Evolutionary conservation across 2,888 invertebrate genomes (phyloP), one percentile per base, ranked within the genome.

Genomic region (Papilio gigon): DNA sequence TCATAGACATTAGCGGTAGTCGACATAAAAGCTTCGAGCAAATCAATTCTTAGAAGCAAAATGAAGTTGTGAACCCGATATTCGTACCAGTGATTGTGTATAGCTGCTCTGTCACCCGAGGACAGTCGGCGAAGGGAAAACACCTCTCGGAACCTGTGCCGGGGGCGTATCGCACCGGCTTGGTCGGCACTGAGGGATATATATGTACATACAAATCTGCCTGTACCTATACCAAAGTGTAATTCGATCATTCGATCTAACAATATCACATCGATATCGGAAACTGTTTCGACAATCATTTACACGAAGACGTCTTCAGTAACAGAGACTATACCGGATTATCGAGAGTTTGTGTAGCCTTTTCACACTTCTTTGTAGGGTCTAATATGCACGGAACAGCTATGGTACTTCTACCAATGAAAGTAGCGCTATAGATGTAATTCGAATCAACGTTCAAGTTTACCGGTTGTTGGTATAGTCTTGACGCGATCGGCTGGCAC

Each of bases 401-500:
- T 9, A 8, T 25, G n/a, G 27, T 25, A 27, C n/a, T 12, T 9
- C 6, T 37, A 12, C 37, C 11, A 30, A n/a, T 56, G 30, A 56
- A 56, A 30, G 17, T 56, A 30, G n/a, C 14, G 27, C 14, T 50
- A 30, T 17, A 27, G 14, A n/a, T 27, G 27, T 53, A 2, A 14
- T 1, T 27, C 27, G 1, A 27, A 14, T 53, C 14, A 50, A 12
- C 17, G n/a, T 30, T 17, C 30, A 30, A 53, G 53, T 56, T 69
- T 67, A 70, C 70, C 67, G 11, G 67, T 17, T 8, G 59, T 11
- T n/a, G 94, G 91, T 22, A 93, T 80, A 1, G 90, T 78, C 79
- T 94, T 94, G 63, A 92, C 86, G 25, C 94, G 89, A 75, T 94
- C 94, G 1, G 93, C 92, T 0, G 94, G 93, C 11, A 94, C 87